These are phyloP conservation scores for Pardalotus punctatus DNA, from an alignment of 2,113 vertebrate species.

Conservation along the genomic window DNA sequence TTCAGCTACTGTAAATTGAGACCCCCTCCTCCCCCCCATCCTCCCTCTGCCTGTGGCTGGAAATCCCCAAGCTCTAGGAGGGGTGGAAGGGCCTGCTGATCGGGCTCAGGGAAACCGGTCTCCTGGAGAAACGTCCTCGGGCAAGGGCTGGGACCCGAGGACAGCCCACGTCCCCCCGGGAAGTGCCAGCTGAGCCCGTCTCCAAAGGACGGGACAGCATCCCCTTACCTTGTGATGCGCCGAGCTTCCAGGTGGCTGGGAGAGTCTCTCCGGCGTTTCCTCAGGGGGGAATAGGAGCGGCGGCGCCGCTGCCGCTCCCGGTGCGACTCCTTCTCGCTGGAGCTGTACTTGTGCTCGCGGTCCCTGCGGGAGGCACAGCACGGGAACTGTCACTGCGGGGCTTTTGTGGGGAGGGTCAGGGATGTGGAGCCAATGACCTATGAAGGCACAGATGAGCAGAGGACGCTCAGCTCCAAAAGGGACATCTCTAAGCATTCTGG, in stretches of 20 bases:
- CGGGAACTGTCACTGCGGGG: background rate
- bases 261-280: constrained; percentile 93
- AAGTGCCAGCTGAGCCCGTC: background rate
- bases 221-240: constrained; percentile 89
- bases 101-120: background rate
- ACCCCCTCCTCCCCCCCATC: background rate
- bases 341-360: constrained; percentile 73
- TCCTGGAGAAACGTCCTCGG: background rate
- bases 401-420: background rate
- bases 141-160: background rate
- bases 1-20: background rate
- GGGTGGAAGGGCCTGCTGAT: background rate
- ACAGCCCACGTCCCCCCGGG: background rate
- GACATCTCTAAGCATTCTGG: background rate
- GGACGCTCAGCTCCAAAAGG: background rate
- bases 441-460: background rate
- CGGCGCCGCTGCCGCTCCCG: constrained; percentile 71
- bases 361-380: constrained; percentile 46
- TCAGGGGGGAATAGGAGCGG: constrained; percentile 89
- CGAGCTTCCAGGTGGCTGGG: constrained; percentile 96
- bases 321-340: constrained; percentile 75
- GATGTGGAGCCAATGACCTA: background rate
- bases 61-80: background rate
- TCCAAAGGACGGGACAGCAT: accelerated
- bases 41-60: background rate